phyloP scores from a whole-genome alignment of 1,140 invertebrate genomes.

The Augochlora pura region DNA sequence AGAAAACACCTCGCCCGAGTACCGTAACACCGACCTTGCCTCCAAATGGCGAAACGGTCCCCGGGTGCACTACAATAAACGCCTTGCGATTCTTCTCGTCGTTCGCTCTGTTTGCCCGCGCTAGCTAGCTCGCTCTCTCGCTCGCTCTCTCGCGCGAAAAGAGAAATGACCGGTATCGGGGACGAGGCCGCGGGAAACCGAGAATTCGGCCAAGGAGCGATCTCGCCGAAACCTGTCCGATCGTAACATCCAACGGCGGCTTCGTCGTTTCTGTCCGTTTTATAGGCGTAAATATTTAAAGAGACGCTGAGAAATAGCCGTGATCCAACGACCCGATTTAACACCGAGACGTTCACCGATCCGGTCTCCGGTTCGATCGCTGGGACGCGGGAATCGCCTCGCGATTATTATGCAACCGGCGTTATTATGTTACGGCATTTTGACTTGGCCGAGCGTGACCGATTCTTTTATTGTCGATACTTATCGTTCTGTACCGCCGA shows the following conservation, averaged over 20 bases:
- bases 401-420: too few relatives aligned
- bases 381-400: too few relatives aligned
- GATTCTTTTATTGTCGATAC: too few relatives aligned
- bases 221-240: slow-evolving; percentile 7
- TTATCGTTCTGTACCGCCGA: too few relatives aligned
- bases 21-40: slow-evolving; percentile 76
- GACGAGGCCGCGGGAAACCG: slow-evolving; percentile 13
- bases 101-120: too few relatives aligned
- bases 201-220: slow-evolving; percentile 41
- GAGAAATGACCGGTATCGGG: slow-evolving; percentile 37
- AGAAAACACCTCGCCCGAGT: slow-evolving; percentile 55
- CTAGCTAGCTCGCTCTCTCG: slow-evolving; percentile 12
- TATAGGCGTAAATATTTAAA: too few relatives aligned
- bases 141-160: slow-evolving; percentile 11
- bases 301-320: too few relatives aligned
- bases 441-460: too few relatives aligned
- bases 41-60: slow-evolving; percentile 61
- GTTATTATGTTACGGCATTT: too few relatives aligned
- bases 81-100: slow-evolving; percentile 48
- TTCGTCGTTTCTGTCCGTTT: background rate
- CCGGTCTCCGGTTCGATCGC: too few relatives aligned
- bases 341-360: too few relatives aligned
- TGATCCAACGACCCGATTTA: too few relatives aligned
- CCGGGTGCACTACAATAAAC: slow-evolving; percentile 55
- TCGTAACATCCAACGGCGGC: background rate